phyloP scores from a whole-genome alignment of 2,113 vertebrate genomes.

The Tetrax tetrax region DNA sequence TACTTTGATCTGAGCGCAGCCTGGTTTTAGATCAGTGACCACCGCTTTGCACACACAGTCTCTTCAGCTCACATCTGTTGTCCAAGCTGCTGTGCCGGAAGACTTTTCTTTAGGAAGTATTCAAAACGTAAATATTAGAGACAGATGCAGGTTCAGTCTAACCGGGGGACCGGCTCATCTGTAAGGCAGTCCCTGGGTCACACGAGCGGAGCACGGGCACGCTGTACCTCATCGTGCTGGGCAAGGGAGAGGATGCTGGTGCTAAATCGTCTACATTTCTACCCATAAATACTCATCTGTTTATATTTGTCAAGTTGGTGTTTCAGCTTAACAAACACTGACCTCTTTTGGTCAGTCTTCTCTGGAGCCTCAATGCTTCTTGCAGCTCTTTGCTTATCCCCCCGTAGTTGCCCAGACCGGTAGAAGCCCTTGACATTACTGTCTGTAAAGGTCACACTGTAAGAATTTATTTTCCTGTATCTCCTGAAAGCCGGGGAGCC shows the following conservation, averaged over 20 bases:
- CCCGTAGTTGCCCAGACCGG: neutral
- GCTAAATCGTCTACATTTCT: neutral
- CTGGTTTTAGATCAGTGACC: neutral
- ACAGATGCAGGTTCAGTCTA: neutral
- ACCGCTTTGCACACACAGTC: neutral
- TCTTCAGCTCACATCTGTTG: neutral
- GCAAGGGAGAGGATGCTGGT: neutral
- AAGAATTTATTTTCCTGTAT: neutral
- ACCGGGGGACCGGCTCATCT: neutral
- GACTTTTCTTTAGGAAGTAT: neutral
- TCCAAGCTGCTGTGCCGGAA: neutral
- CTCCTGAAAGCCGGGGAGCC: neutral
- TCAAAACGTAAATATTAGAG: neutral
- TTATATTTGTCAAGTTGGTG: neutral
- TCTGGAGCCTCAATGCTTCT: neutral
- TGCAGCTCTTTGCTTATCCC: neutral
- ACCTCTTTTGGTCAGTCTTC: conserved; percentile 42
- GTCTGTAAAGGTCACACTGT: neutral
- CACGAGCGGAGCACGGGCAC: neutral
- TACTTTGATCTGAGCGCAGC: neutral
- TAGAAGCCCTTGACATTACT: neutral
- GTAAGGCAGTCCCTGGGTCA: neutral
- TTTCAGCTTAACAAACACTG: conserved; percentile 34
- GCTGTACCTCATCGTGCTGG: neutral
- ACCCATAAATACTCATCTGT: accelerated